Evolutionary conservation across 2,797 vertebrate genomes (phyloP), one percentile per base, ranked within the genome.

Genomic region (Acipenser oxyrinchus): DNA sequence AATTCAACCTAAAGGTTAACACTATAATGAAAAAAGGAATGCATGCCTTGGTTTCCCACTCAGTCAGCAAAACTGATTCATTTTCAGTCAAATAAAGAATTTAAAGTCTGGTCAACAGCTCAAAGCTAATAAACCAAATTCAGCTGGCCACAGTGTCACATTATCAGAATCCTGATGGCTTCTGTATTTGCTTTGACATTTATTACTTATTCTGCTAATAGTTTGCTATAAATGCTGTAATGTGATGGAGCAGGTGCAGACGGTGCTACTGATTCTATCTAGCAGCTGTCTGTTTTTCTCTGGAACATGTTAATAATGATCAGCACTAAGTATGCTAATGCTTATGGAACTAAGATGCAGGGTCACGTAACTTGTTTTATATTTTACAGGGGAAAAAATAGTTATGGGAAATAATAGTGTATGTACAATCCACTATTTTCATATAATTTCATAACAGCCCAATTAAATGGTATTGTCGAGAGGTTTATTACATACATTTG

Each of bases 261-360:
- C 81, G 81, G 78, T 75, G 73, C 72, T 76, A 76, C 73, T 86
- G 82, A 85, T 86, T 82, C 74, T 77, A 75, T 64, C 76, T 77
- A 87, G 79, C 80, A 86, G 81, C 82, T 89, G 85, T 87, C 82
- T 83, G 78, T 84, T 81, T 81, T 83, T 74, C 70, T 55, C 70
- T 49, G 65, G 73, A 75, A 78, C 69, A 75, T 77, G 69, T 74
- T 79, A 78, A 74, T 77, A 67, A 76, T 77, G 71, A 74, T 75
- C 70, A 77, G 73, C 78, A 80, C 73, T 78, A 68, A 66, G 70
- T 68, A 73, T 73, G 73, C 68, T 75, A 78, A 83, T 78, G 70
- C 78, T 78, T 76, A 72, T 73, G 75, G 63, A 71, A 77, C 66
- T 66, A 77, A 73, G 74, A 70, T 72, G 63, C 49, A 51, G 66